These are phyloP conservation scores for Heptranchias perlo DNA, from an alignment of 2,113 vertebrate genomes.

Conservation along the genomic window DNA sequence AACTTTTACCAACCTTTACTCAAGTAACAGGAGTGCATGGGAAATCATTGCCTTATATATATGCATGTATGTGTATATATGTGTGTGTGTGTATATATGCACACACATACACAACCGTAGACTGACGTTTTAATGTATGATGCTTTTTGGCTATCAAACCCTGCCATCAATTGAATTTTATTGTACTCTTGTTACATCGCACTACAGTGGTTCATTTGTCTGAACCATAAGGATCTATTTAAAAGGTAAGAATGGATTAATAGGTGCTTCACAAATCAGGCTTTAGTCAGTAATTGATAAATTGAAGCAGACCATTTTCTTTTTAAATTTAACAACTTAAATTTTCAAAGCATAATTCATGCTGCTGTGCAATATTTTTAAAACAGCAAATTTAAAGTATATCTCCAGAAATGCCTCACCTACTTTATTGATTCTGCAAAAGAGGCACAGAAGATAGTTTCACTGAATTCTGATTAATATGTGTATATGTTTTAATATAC, in stretches of 20 bases:
- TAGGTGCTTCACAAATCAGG: background rate
- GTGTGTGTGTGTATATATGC: too few species aligned
- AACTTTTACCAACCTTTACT: conserved; percentile 6
- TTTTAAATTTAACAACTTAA: background rate
- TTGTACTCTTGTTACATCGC: background rate
- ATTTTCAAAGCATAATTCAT: conserved; percentile 8
- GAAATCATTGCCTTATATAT: background rate
- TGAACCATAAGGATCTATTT: conserved; percentile 2
- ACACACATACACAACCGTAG: too few species aligned
- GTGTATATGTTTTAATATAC: background rate
- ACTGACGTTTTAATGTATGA: too few species aligned
- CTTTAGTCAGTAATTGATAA: background rate
- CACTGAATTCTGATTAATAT: background rate
- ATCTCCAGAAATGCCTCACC: background rate
- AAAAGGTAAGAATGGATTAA: conserved; percentile 5
- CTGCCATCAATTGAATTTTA: conserved; percentile 17
- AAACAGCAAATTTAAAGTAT: background rate
- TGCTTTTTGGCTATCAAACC: background rate
- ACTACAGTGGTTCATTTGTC: background rate
- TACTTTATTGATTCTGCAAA: background rate
- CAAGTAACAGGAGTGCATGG: background rate
- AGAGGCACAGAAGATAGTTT: background rate
- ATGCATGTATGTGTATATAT: too few species aligned
- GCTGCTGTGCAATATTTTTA: background rate
- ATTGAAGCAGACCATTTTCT: background rate